These are phyloP conservation scores for Sinocyclocheilus anophthalmus DNA, from an alignment of 2,113 vertebrate genomes.

Conservation along the genomic window DNA sequence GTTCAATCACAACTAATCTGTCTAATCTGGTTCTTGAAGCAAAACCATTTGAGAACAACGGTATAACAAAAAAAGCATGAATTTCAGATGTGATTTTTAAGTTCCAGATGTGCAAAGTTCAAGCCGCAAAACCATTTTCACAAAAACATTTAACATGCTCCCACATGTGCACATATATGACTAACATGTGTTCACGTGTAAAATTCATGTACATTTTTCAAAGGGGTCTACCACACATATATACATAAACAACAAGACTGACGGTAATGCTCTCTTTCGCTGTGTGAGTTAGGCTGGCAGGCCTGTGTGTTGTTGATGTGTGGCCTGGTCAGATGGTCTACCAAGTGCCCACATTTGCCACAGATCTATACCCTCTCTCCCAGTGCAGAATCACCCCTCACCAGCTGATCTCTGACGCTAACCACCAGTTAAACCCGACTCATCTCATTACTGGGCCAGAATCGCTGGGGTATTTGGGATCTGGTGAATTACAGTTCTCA, in stretches of 20 bases:
- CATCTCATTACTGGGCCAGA: too few relatives aligned
- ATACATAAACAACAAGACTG: not conserved
- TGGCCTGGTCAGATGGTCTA: too few relatives aligned
- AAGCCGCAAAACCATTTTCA: not conserved
- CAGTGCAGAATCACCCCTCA: too few relatives aligned
- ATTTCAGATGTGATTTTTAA: conserved; percentile 8
- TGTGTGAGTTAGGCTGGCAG: too few relatives aligned
- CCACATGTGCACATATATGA: conserved; percentile 6
- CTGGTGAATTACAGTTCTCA: too few relatives aligned
- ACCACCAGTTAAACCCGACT: too few relatives aligned
- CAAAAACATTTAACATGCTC: not conserved
- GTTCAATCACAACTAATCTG: not conserved
- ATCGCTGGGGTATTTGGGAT: too few relatives aligned
- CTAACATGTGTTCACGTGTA: conserved; percentile 18
- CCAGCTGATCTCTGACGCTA: too few relatives aligned
- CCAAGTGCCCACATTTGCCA: too few relatives aligned
- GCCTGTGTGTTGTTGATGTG: too few relatives aligned
- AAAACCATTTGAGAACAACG: not conserved
- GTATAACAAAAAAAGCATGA: not conserved
- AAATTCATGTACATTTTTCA: conserved; percentile 23
- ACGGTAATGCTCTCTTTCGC: too few relatives aligned
- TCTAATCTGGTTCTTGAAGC: not conserved
- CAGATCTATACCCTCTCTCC: too few relatives aligned
- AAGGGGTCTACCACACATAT: not conserved
- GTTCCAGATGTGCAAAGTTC: not conserved